These are phyloP conservation scores for Jordanella pulchra DNA, from an alignment of 2,797 vertebrate genomes.

Conservation along the genomic window DNA sequence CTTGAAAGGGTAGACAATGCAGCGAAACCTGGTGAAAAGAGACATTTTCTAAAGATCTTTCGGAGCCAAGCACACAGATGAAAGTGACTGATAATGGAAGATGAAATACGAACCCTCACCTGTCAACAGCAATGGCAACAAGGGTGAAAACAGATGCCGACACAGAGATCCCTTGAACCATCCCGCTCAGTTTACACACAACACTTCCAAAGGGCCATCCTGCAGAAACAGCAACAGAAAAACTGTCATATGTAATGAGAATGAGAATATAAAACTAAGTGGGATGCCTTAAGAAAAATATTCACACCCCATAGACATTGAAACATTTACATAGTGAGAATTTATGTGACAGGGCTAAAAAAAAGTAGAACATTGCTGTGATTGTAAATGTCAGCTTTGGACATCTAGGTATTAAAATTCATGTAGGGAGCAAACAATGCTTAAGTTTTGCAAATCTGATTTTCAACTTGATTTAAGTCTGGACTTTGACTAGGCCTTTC, in stretches of 20 bases:
- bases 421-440: too few relatives aligned
- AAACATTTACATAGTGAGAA: neutral
- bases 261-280: neutral
- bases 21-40: constrained; percentile 83
- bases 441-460: neutral
- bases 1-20: constrained; percentile 90
- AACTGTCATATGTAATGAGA: neutral
- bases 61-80: neutral
- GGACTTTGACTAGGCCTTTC: neutral
- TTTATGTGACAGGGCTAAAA: too few relatives aligned
- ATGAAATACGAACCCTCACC: constrained; percentile 72
- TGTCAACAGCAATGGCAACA: constrained; percentile 91
- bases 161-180: constrained; percentile 92
- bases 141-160: constrained; percentile 94
- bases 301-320: too few relatives aligned
- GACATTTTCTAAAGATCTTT: neutral
- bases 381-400: neutral
- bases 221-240: constrained; percentile 53
- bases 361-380: neutral
- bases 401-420: neutral
- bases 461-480: neutral
- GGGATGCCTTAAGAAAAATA: too few relatives aligned
- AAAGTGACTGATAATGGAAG: neutral
- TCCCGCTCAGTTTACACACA: constrained; percentile 90
- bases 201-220: constrained; percentile 93